phyloP scores from a whole-genome alignment of 2,888 invertebrate genomes.

The Macrosiphum euphorbiae region DNA sequence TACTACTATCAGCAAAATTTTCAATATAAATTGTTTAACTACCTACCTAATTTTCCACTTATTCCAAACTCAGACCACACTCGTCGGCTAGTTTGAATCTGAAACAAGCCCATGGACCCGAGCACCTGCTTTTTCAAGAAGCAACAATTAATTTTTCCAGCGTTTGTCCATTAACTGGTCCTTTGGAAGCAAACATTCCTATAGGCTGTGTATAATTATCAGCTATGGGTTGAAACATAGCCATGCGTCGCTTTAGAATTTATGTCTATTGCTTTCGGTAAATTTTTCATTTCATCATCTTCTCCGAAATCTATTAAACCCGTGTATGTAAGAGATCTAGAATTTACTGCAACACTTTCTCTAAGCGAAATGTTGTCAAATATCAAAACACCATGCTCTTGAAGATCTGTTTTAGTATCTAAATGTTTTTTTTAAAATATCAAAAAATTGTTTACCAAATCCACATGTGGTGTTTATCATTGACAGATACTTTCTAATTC shows the following conservation, averaged over 20 bases:
- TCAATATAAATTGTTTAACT: background rate
- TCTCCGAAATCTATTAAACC: background rate
- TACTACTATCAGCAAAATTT: background rate
- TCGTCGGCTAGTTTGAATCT: background rate
- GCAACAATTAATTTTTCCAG: background rate
- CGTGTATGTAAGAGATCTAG: background rate
- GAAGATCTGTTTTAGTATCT: background rate
- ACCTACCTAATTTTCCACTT: background rate
- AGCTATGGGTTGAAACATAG: background rate
- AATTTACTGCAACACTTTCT: background rate
- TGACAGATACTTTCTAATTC: background rate
- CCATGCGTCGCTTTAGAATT: constrained; percentile 6
- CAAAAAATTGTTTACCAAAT: constrained; percentile 13
- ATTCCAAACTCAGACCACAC: background rate
- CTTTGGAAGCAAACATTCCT: background rate
- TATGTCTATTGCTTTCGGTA: background rate
- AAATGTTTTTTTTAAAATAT: background rate
- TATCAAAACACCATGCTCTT: background rate
- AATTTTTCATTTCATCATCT: background rate
- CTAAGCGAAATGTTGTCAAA: background rate
- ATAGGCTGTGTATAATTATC: constrained; percentile 23
- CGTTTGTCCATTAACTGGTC: background rate
- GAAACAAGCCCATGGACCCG: background rate
- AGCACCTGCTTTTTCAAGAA: background rate
- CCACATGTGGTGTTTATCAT: background rate